A percentile compares a stretch with the other conserved stretches of the same genome.
Evolutionary conservation across 2,113 vertebrate genomes (phyloP).

Genomic region (Otus sunia): DNA sequence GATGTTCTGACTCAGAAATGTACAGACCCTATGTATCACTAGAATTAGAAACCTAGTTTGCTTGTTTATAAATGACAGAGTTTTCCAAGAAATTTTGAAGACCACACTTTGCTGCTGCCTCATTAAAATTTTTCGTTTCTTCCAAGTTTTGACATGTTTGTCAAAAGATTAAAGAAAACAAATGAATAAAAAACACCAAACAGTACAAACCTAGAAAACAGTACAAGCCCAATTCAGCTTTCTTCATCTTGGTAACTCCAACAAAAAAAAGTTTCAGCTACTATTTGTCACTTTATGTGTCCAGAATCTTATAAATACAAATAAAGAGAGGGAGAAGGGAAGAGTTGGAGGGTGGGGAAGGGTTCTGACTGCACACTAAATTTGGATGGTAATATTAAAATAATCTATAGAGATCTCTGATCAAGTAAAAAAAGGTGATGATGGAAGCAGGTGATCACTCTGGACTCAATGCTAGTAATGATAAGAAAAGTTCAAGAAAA

Average conservation of each 20-base stretch:
- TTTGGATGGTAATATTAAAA: neutral
- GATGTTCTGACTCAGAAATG: neutral
- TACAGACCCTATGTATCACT: neutral
- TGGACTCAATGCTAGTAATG: rapidly evolving
- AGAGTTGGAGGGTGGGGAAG: neutral
- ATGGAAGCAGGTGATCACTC: neutral
- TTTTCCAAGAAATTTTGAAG: neutral
- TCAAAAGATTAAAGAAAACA: neutral
- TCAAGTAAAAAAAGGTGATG: neutral
- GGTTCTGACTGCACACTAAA: neutral
- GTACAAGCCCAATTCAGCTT: neutral
- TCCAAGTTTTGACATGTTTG: neutral
- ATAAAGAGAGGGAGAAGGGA: neutral
- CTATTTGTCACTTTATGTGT: neutral
- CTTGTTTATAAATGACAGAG: neutral
- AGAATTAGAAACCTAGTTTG: neutral
- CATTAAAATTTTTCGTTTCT: neutral
- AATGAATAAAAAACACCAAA: neutral
- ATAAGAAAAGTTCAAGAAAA: neutral
- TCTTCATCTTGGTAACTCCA: neutral
- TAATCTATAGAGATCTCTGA: neutral
- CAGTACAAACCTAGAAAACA: neutral
- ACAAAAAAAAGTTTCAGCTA: neutral
- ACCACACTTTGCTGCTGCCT: neutral
- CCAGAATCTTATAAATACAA: neutral